These are phyloP conservation scores for Asarcornis scutulata DNA, from an alignment of 2,113 vertebrate genomes.

Conservation along the genomic window DNA sequence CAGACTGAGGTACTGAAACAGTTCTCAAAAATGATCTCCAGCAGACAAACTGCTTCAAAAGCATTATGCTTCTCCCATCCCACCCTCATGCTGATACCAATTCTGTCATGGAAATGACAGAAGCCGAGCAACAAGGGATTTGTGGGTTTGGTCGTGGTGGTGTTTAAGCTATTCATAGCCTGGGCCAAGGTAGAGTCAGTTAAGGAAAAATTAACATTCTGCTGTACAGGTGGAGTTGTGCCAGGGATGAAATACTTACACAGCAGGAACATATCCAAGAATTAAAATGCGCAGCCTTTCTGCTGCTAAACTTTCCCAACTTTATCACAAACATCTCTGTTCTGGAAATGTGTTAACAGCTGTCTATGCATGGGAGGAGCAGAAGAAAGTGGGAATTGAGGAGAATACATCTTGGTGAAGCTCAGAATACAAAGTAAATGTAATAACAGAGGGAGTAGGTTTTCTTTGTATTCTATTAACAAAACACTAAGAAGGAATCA, in stretches of 20 bases:
- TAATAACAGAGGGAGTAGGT: not conserved
- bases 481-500: not conserved
- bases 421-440: not conserved
- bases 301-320: not conserved
- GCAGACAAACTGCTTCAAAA: not conserved
- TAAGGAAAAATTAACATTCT: slow-evolving; percentile 9
- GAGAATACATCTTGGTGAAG: not conserved
- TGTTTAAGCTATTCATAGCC: not conserved
- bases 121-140: not conserved
- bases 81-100: not conserved
- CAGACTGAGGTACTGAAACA: not conserved
- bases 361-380: not conserved
- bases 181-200: slow-evolving; percentile 4
- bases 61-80: not conserved
- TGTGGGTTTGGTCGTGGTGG: not conserved
- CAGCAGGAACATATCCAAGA: slow-evolving; percentile 3
- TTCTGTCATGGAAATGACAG: not conserved
- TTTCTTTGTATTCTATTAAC: not conserved
- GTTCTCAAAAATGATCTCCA: not conserved
- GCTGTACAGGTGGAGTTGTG: not conserved
- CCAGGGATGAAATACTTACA: not conserved
- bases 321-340: not conserved
- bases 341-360: not conserved
- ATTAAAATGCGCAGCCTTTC: not conserved
- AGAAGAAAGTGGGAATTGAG: not conserved